These are phyloP conservation scores for Anser brachyrhynchus DNA, from an alignment of 2,113 vertebrate species.

Conservation along the genomic window DNA sequence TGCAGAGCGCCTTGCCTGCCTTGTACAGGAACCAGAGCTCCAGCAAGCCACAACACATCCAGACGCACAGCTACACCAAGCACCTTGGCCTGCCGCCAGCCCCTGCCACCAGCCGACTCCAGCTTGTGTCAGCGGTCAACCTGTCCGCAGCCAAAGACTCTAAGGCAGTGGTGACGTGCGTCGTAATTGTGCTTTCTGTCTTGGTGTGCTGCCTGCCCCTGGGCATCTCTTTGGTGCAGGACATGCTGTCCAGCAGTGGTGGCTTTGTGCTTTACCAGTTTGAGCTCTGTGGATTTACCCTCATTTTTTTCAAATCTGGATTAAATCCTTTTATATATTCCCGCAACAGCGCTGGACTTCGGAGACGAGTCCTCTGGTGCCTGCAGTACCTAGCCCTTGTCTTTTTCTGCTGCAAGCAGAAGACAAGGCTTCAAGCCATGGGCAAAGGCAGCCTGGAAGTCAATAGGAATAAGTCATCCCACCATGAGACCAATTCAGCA, in stretches of 20 bases:
- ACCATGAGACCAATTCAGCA: slow-evolving; percentile 95
- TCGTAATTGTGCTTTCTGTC: slow-evolving; percentile 90
- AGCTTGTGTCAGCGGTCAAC: slow-evolving; percentile 86
- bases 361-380: slow-evolving; percentile 89
- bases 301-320: slow-evolving; percentile 94
- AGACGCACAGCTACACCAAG: slow-evolving; percentile 78
- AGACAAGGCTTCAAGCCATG: slow-evolving; percentile 90
- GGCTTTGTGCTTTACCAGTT: slow-evolving; percentile 92
- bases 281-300: slow-evolving; percentile 92
- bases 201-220: slow-evolving; percentile 94
- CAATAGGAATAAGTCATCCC: slow-evolving; percentile 96
- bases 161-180: slow-evolving; percentile 89
- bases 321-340: slow-evolving; percentile 98
- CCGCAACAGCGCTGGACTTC: slow-evolving; percentile 91
- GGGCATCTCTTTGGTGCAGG: slow-evolving; percentile 88
- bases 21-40: slow-evolving; percentile 90
- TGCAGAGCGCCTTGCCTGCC: slow-evolving; percentile 81
- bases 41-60: slow-evolving; percentile 84
- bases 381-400: slow-evolving; percentile 83
- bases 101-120: slow-evolving; percentile 72
- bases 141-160: slow-evolving; percentile 91
- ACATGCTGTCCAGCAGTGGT: slow-evolving; percentile 79
- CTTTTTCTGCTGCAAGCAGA: slow-evolving; percentile 90
- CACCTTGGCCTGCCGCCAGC: slow-evolving; percentile 66
- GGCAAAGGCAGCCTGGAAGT: slow-evolving; percentile 92